A percentile compares a stretch with the other conserved stretches of the same genome.
phyloP scores from a whole-genome alignment of 2,797 vertebrate species.

The Mormyrus hasselquistii region DNA sequence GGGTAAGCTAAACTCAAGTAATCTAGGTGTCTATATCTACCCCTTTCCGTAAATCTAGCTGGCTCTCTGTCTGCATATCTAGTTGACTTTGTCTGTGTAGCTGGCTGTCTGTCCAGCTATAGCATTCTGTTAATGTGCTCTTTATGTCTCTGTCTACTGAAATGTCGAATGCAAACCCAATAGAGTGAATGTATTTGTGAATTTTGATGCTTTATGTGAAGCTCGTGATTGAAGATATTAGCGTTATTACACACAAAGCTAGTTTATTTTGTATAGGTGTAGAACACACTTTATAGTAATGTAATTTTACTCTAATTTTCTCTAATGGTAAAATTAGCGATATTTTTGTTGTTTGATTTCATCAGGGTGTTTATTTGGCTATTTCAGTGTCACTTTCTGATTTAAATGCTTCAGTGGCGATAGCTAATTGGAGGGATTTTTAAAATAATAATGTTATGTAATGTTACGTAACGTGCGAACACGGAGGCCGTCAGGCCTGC shows the following conservation, averaged over 20 bases:
- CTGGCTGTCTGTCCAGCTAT: not conserved
- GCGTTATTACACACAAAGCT: not conserved
- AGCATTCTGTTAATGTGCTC: not conserved
- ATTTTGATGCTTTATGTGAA: not conserved
- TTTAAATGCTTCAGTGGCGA: not conserved
- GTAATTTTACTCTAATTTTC: not conserved
- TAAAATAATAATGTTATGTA: not conserved
- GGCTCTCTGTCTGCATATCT: not conserved
- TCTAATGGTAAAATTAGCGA: not conserved
- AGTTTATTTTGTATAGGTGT: not conserved
- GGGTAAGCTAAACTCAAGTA: not conserved
- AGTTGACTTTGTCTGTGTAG: not conserved
- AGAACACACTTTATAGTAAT: not conserved
- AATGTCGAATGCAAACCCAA: not conserved
- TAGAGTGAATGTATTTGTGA: not conserved
- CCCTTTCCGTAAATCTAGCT: not conserved
- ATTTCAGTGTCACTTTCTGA: not conserved
- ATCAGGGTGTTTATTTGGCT: not conserved
- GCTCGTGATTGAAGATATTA: not conserved
- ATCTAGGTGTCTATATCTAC: not conserved
- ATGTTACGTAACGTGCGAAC: not conserved
- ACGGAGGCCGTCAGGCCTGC: not conserved
- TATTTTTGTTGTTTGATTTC: not conserved
- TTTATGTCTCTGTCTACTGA: not conserved
- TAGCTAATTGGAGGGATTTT: not conserved